Percentiles rank a stretch among this genome's conserved stretches.
Evolutionary conservation across 2,888 invertebrate genomes (phyloP).

Genomic region (Heliconius aoede): DNA sequence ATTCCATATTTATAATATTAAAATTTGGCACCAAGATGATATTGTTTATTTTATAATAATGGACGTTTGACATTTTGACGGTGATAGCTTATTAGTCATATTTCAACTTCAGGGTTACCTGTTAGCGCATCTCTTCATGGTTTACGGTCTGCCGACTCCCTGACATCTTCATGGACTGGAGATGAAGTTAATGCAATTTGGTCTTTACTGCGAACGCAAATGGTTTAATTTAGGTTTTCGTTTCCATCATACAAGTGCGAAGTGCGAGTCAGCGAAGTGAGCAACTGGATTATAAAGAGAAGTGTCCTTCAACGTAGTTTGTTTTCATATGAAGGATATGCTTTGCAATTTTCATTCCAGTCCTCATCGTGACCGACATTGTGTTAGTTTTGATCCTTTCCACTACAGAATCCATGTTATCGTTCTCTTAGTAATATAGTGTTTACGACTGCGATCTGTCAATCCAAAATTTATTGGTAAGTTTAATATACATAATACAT

Average conservation of each 20-base stretch:
- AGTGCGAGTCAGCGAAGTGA: slow-evolving; percentile 64
- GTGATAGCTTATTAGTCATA: slow-evolving; percentile 3
- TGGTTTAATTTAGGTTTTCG: slow-evolving; percentile 36
- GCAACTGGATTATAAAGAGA: slow-evolving; percentile 73
- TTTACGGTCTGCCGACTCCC: slow-evolving; percentile 75
- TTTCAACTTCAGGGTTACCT: slow-evolving; percentile 42
- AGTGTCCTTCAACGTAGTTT: slow-evolving; percentile 74
- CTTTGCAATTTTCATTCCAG: slow-evolving; percentile 72
- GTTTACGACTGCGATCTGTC: neutral
- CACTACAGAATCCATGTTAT: neutral
- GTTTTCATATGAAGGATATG: slow-evolving; percentile 68
- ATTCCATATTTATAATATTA: neutral
- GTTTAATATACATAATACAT: neutral
- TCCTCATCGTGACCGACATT: slow-evolving; percentile 57
- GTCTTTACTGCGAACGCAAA: slow-evolving; percentile 52
- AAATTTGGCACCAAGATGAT: neutral
- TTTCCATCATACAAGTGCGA: slow-evolving; percentile 26
- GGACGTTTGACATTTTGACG: neutral
- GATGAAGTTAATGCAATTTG: slow-evolving; percentile 50
- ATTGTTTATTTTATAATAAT: neutral
- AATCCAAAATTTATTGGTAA: slow-evolving; percentile 33
- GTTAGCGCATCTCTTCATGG: slow-evolving; percentile 63
- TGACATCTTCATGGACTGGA: slow-evolving; percentile 67
- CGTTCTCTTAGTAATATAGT: neutral
- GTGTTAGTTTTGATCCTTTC: slow-evolving; percentile 59